Conservation (phyloP, 2,888 invertebrate species). For the Andrena chrysosceles region DNA sequence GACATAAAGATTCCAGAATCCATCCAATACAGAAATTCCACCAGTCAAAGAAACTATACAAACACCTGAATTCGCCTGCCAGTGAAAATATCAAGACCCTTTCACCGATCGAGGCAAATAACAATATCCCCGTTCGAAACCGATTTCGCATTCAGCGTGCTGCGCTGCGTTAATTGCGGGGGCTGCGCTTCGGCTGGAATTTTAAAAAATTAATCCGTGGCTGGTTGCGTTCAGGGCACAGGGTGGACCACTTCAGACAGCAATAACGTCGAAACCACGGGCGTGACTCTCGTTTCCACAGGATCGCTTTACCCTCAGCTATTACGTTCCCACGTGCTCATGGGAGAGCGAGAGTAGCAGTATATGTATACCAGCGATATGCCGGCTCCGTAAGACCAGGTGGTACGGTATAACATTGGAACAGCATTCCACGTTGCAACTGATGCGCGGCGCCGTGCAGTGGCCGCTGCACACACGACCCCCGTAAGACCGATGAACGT, state of each 20-base stretch:
- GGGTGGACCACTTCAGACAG: constrained; percentile 63
- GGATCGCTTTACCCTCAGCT: constrained; percentile 61
- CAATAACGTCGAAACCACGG: constrained; percentile 68
- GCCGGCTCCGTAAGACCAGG: constrained; percentile 71
- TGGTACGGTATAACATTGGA: constrained; percentile 73
- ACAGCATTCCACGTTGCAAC: constrained; percentile 79
- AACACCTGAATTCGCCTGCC: background rate
- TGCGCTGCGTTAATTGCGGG: constrained; percentile 34
- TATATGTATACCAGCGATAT: constrained; percentile 48
- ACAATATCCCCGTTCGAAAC: constrained; percentile 3
- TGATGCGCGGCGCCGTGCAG: constrained; percentile 78
- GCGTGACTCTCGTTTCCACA: constrained; percentile 69
- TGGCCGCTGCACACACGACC: constrained; percentile 72
- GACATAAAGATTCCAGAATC: too few relatives aligned
- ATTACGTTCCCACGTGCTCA: constrained; percentile 62
- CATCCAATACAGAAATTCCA: background rate
- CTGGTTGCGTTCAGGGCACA: constrained; percentile 34
- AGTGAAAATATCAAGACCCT: background rate
- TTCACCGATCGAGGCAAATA: background rate
- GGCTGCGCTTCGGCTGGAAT: constrained; percentile 32
- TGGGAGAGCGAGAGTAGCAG: constrained; percentile 58
- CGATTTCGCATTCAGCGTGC: constrained; percentile 6
- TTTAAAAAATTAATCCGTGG: constrained; percentile 60
- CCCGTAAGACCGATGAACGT: constrained; percentile 74
- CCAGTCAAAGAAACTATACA: background rate